phyloP scores from a whole-genome alignment of 2,888 invertebrate genomes.

The Bombylius major region DNA sequence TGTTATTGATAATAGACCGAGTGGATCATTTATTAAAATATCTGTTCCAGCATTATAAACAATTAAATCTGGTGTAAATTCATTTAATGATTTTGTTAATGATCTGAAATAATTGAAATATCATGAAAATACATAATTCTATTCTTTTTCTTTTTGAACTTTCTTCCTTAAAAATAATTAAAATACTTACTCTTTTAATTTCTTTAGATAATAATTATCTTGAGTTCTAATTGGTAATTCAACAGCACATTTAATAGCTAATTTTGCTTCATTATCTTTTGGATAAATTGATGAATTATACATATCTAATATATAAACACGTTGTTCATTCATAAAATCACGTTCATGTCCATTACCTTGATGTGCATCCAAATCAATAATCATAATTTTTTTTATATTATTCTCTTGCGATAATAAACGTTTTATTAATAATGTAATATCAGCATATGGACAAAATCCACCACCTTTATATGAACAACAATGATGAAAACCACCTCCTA shows the following conservation, averaged over 20 bases:
- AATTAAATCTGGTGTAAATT: constrained; percentile 66
- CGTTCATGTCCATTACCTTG: constrained; percentile 84
- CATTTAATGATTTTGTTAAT: constrained; percentile 50
- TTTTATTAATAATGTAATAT: constrained; percentile 65
- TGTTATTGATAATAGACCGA: constrained; percentile 60
- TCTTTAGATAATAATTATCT: constrained; percentile 55
- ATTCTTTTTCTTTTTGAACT: neutral
- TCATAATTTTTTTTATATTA: constrained; percentile 59
- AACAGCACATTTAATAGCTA: constrained; percentile 54
- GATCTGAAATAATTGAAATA: constrained; percentile 41
- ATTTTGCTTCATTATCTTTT: constrained; percentile 58
- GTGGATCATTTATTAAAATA: constrained; percentile 60
- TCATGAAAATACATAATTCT: neutral
- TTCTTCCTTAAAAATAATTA: neutral
- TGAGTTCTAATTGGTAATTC: constrained; percentile 50
- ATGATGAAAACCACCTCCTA: constrained; percentile 88
- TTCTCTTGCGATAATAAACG: constrained; percentile 47
- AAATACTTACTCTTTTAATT: constrained; percentile 47
- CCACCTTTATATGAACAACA: constrained; percentile 63
- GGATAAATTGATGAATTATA: constrained; percentile 76
- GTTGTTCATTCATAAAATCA: constrained; percentile 57
- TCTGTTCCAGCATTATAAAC: constrained; percentile 94
- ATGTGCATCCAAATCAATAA: constrained; percentile 84
- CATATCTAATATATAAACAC: constrained; percentile 79
- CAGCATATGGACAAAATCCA: constrained; percentile 85